phyloP scores from a whole-genome alignment of 2,888 invertebrate species.

The Eutolmus rufibarbis region DNA sequence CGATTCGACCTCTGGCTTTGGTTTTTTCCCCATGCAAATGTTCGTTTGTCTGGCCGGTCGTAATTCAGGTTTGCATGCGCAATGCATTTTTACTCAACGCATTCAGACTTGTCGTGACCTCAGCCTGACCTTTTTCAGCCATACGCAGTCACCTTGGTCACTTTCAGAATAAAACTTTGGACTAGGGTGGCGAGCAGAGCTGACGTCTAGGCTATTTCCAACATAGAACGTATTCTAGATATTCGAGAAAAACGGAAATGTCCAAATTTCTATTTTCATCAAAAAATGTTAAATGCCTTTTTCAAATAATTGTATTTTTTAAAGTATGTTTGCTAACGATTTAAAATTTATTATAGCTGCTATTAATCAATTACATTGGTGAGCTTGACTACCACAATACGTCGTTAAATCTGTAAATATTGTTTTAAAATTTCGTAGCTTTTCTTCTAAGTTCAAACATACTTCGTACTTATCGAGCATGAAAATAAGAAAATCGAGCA shows the following conservation, averaged over 20 bases:
- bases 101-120: neutral
- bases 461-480: too few species aligned
- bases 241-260: neutral
- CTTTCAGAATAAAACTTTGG: neutral
- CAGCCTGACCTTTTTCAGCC: neutral
- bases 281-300: neutral
- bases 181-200: neutral
- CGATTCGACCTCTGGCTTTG: neutral
- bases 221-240: neutral
- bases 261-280: neutral
- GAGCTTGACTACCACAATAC: too few species aligned
- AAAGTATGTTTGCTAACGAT: too few species aligned
- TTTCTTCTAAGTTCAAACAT: too few species aligned
- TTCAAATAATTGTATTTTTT: neutral
- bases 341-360: too few species aligned
- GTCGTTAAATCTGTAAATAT: too few species aligned
- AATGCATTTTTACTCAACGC: neutral
- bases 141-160: neutral
- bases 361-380: too few species aligned
- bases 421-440: too few species aligned
- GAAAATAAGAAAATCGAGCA: too few species aligned
- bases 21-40: neutral
- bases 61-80: neutral
- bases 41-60: neutral
- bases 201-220: neutral